Conservation (phyloP, 2,797 vertebrate species). For the Hypotaenidia okinawae region DNA sequence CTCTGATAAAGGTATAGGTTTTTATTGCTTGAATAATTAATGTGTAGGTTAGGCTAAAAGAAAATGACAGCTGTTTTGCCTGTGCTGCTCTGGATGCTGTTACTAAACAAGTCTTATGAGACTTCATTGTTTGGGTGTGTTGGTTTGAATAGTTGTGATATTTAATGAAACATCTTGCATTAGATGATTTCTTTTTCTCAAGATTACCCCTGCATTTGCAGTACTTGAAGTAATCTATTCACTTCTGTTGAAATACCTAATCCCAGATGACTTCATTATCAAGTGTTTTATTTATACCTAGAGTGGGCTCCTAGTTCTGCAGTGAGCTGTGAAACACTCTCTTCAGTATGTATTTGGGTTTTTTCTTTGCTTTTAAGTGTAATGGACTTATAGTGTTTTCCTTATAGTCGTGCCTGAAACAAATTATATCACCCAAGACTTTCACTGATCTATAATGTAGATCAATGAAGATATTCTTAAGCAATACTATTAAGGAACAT, state of each 20-base stretch:
- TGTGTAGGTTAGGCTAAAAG: neutral
- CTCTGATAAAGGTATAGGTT: neutral
- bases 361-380: neutral
- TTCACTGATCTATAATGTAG: neutral
- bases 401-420: neutral
- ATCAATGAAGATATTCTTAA: neutral
- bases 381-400: neutral
- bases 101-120: conserved; percentile 5
- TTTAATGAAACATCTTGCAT: conserved; percentile 17
- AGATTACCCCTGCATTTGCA: neutral
- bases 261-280: neutral
- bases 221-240: neutral
- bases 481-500: neutral
- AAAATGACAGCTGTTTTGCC: conserved; percentile 14
- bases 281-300: neutral
- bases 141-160: conserved; percentile 14
- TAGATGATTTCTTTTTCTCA: neutral
- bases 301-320: neutral
- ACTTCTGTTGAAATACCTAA: conserved; percentile 7
- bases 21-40: conserved; percentile 40
- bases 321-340: neutral
- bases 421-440: neutral
- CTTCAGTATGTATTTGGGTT: neutral
- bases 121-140: conserved; percentile 44
- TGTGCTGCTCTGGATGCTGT: neutral